phyloP scores from a whole-genome alignment of 2,888 invertebrate genomes.

The Tetropium fuscum region DNA sequence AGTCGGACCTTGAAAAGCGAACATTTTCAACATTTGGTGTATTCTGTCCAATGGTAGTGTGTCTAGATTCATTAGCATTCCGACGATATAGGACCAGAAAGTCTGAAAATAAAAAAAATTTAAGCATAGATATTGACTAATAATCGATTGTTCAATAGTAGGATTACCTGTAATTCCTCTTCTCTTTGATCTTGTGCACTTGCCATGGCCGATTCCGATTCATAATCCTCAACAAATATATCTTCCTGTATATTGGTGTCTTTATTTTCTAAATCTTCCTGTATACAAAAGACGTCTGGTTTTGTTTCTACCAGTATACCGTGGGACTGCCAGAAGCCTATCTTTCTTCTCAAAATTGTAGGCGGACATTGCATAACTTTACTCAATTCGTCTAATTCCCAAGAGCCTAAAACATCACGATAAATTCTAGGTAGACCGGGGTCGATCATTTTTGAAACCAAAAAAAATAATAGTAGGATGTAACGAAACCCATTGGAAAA shows the following conservation, averaged over 20 bases:
- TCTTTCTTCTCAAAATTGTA: conserved; percentile 85
- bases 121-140: neutral
- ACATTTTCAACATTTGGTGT: conserved; percentile 96
- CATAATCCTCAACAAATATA: conserved; percentile 86
- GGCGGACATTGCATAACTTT: conserved; percentile 88
- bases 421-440: too few relatives aligned
- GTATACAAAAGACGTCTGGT: conserved; percentile 79
- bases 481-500: too few relatives aligned
- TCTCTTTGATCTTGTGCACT: conserved; percentile 94
- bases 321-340: conserved; percentile 95
- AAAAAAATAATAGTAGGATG: too few relatives aligned
- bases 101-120: conserved; percentile 65
- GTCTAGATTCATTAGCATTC: conserved; percentile 96
- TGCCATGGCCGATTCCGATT: conserved; percentile 93
- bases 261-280: conserved; percentile 74
- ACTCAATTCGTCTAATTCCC: conserved; percentile 90
- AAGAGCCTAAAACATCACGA: conserved; percentile 76
- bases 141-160: neutral
- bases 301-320: conserved; percentile 84
- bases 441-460: too few relatives aligned
- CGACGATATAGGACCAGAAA: conserved; percentile 97
- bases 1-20: conserved; percentile 91
- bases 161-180: conserved; percentile 87
- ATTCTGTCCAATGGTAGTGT: conserved; percentile 92
- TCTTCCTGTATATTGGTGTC: conserved; percentile 71